Evolutionary conservation across 1,140 invertebrate genomes (phyloP).

Genomic region (Drosophila subpulchrella): DNA sequence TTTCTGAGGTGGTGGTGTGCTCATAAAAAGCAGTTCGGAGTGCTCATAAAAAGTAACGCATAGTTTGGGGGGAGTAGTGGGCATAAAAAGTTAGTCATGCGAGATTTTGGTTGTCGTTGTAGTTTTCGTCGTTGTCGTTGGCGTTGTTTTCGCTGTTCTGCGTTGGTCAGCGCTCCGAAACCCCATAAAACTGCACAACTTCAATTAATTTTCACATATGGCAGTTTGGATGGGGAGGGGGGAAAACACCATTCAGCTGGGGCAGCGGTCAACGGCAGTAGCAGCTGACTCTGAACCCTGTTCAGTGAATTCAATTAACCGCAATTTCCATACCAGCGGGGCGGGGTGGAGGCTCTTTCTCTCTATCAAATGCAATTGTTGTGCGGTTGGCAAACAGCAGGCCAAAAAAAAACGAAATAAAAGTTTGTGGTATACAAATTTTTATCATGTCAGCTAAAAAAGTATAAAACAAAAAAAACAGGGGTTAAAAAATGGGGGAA

Average conservation of each 20-base stretch:
- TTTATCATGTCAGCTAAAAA: conserved; percentile 37
- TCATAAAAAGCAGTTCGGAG: conserved; percentile 42
- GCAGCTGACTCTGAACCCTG: conserved; percentile 54
- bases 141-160: conserved; percentile 46
- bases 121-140: conserved; percentile 26
- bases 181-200: conserved; percentile 73
- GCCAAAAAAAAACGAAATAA: conserved; percentile 3
- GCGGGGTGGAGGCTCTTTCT: conserved; percentile 1
- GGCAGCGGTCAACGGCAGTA: conserved; percentile 25
- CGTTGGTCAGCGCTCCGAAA: conserved; percentile 40
- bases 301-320: conserved; percentile 80
- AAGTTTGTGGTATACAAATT: conserved; percentile 45
- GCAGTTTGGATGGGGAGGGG: background rate
- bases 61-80: conserved; percentile 3
- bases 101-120: conserved; percentile 52
- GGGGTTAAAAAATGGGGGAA: background rate
- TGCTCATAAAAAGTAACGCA: conserved; percentile 49
- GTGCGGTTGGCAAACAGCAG: conserved; percentile 52
- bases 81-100: conserved; percentile 77
- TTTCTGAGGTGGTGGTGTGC: conserved; percentile 22
- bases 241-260: conserved; percentile 7
- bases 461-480: conserved; percentile 3
- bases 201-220: conserved; percentile 76
- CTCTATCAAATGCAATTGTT: conserved; percentile 74
- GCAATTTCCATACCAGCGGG: conserved; percentile 67